Evolutionary conservation across 2,797 vertebrate species (phyloP).

Genomic region (Petrocephalus schoutedeni): DNA sequence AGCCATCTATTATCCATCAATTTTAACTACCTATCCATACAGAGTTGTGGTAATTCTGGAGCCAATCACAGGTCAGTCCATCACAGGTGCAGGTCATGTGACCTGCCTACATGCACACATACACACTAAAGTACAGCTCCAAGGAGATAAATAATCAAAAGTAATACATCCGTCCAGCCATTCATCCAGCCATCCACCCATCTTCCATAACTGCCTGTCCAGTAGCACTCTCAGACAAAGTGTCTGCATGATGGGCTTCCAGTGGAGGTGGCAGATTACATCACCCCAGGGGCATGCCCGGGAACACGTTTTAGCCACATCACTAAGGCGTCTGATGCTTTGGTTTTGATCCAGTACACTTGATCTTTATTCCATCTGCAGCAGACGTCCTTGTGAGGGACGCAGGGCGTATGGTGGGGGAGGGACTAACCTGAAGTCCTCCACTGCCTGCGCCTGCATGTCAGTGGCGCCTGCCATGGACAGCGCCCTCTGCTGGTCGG

Average conservation of each 20-base stretch:
- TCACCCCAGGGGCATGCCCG: not conserved
- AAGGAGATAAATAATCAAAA: not conserved
- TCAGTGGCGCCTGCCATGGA: conserved; percentile 65
- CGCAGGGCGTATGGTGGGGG: not conserved
- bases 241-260: not conserved
- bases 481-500: conserved; percentile 56
- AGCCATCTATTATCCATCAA: not conserved
- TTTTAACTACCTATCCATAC: not conserved
- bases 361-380: not conserved
- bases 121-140: not conserved
- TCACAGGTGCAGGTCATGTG: not conserved
- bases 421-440: conserved; percentile 66
- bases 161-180: not conserved
- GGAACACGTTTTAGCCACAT: not conserved
- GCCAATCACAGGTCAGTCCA: conserved; percentile 53
- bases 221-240: not conserved
- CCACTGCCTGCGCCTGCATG: conserved; percentile 56
- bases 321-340: not conserved
- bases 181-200: not conserved
- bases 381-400: not conserved
- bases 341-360: not conserved
- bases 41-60: conserved; percentile 53
- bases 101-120: not conserved
- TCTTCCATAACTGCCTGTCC: not conserved
- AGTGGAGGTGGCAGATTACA: not conserved